phyloP scores from a whole-genome alignment of 2,888 invertebrate genomes.

The Lepidocyrtoides sp. region DNA sequence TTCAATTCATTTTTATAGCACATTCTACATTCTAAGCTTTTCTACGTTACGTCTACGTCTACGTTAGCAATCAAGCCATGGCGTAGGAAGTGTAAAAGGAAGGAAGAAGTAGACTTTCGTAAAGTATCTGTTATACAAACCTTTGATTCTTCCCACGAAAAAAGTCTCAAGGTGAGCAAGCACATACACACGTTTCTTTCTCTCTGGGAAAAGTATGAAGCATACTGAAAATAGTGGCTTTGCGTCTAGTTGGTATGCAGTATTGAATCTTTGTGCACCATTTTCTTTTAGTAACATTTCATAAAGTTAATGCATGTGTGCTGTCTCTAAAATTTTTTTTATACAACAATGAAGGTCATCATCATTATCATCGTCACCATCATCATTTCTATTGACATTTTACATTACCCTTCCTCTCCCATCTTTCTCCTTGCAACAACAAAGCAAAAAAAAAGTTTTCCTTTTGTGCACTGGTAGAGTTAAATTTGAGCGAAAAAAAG shows the following conservation, averaged over 20 bases:
- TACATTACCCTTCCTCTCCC: slow-evolving; percentile 22
- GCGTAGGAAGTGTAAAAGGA: background rate
- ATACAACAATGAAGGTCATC: slow-evolving; percentile 54
- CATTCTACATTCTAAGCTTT: background rate
- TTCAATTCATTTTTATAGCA: background rate
- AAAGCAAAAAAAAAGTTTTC: slow-evolving; percentile 4
- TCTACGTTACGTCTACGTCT: too few species aligned
- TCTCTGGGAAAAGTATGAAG: background rate
- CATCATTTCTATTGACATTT: slow-evolving; percentile 67
- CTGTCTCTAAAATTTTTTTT: background rate
- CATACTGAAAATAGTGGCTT: background rate
- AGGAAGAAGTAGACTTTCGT: background rate
- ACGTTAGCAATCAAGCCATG: slow-evolving; percentile 15
- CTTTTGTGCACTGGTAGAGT: background rate
- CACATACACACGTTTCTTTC: background rate
- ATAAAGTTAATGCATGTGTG: background rate
- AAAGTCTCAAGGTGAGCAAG: slow-evolving; percentile 71
- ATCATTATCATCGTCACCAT: background rate
- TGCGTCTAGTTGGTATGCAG: background rate
- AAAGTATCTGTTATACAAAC: background rate
- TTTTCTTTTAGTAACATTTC: background rate
- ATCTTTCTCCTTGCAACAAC: background rate
- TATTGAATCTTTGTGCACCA: background rate
- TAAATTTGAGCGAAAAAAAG: slow-evolving; percentile 16
- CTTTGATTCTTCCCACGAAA: background rate